Conservation (phyloP, 2,797 vertebrate genomes). For the Corythornis leucogaster region DNA sequence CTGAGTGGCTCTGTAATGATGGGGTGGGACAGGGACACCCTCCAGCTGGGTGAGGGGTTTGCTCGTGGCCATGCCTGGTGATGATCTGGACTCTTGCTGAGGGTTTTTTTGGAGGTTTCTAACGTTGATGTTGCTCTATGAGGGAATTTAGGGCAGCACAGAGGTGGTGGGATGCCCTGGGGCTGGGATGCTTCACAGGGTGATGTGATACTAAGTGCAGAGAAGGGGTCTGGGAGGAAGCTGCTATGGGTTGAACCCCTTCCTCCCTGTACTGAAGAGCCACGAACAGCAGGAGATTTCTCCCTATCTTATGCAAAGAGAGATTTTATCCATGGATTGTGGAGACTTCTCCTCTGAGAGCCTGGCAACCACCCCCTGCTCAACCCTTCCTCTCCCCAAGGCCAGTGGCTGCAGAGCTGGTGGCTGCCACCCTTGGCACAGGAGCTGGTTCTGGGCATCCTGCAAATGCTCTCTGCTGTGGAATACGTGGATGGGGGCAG, state of each 20-base stretch:
- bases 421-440: background rate
- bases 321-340: background rate
- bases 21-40: fast-evolving
- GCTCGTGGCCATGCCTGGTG: background rate
- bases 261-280: fast-evolving
- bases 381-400: background rate
- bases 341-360: background rate
- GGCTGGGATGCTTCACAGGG: background rate
- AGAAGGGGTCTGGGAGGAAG: background rate
- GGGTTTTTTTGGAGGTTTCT: background rate
- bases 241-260: fast-evolving
- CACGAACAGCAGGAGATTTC: background rate
- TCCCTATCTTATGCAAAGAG: background rate
- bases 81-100: background rate
- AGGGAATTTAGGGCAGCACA: background rate
- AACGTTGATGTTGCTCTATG: background rate
- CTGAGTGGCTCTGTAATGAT: background rate
- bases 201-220: background rate
- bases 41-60: background rate
- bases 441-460: background rate
- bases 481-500: fast-evolving
- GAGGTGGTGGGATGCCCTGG: fast-evolving
- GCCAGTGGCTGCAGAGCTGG: background rate
- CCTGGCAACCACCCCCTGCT: background rate
- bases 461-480: fast-evolving